Evolutionary conservation across 1,140 invertebrate species (phyloP).

Genomic region (roundworm (Caenorhabditis elegans)): WBcel235 BX284605.5:9116501-9117000

Average conservation of each 20-base stretch:
- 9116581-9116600: conserved; percentile 27
- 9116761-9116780: conserved; percentile 4
- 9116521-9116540: neutral
- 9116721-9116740: neutral
- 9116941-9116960: conserved; percentile 1
- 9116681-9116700: conserved; percentile 10
- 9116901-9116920: conserved; percentile 44
- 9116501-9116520: neutral
- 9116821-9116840: conserved; percentile 10
- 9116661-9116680: conserved; percentile 10
- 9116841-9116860: conserved; percentile 21
- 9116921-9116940: conserved; percentile 8
- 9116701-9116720: conserved; percentile 13
- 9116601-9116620: conserved; percentile 6
- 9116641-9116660: neutral
- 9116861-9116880: conserved; percentile 32
- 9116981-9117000: conserved; percentile 2
- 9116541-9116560: neutral
- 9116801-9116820: neutral
- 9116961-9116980: conserved; percentile 3
- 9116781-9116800: conserved; percentile 8
- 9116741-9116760: neutral
- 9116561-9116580: neutral
- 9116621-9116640: neutral
- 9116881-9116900: conserved; percentile 50